Evolutionary conservation across 2,888 invertebrate genomes (phyloP), one percentile per base, ranked within the genome.

Genomic region (Pyrgus malvae): DNA sequence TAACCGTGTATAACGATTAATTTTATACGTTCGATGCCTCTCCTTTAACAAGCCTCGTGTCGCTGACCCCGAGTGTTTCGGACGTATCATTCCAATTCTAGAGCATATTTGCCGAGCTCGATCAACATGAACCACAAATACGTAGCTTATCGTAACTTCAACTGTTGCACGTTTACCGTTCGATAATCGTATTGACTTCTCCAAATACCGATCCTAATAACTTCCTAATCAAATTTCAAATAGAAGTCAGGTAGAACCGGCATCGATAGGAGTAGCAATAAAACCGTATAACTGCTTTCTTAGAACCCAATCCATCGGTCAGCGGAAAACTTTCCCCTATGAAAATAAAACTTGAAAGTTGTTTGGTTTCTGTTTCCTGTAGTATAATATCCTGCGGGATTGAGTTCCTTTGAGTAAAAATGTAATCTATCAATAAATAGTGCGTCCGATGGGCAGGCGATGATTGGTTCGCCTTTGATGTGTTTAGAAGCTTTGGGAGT

Each of bases 91-190:
- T 23, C 41, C 23, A 33, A n/a, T 23, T 41, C 21, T 23, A 40
- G 41, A 19, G 41, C 49, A 33, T 49, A 23, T 41, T 49, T 49
- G 49, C 49, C 23, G 49, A 49, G 49, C 49, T 41, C 49, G 25
- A 40, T 33, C 40, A 49, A 49, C 49, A 49, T 16, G 40, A 16
- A 12, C 38, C 8, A 41, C 48, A 31, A 48, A 16, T 23, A 49
- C 41, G 49, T 31, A 31, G 31, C 49, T 49, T 49, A 49, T 49
- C 49, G 19, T 23, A 6, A 31, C 21, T 31, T 21, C 21, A 40
- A 49, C 49, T 49, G 49, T 41, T 49, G 48, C 48, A 3, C 27
- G 48, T 27, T 11, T 11, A 37, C 16, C 40, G 40, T 12, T 23
- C 14, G 49, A 49, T 49, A 23, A 41, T 31, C 49, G 31, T 41